Evolutionary conservation across 1,140 invertebrate genomes (phyloP), one percentile per base, ranked within the genome.

Genomic region (Andricus grossulariae): DNA sequence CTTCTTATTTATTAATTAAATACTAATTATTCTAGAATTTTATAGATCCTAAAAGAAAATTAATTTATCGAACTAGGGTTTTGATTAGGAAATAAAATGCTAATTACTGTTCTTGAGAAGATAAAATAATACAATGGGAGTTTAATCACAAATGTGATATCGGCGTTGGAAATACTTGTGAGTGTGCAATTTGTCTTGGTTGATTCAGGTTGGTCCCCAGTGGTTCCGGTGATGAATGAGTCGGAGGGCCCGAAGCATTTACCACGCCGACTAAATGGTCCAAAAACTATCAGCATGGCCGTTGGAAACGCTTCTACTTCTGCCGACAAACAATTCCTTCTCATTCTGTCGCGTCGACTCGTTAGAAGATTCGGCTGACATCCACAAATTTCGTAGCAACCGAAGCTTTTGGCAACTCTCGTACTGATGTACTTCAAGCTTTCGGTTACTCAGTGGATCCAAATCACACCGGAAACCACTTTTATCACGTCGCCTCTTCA

Each of bases 151-250:
- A 32, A 45, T 66, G 60, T 39, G 60, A 66, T 32, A 66, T n/a
- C 25, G 25, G 13, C 13, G 32, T 25, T 16, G 60, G 60, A 66
- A 66, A 25, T 66, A n/a, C 60, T 66, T 39, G 60, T 39, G 60
- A 66, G 60, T 13, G 60, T 45, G 60, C 60, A 66, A 66, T 66
- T 66, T 39, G 60, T 66, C 60, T 66, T 66, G 60, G 60, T 66
- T 66, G 60, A 16, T 66, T 66, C 32, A 66, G 32, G 60, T 66
- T 66, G 60, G 60, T 66, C 60, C 60, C 60, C 60, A 66, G 60
- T 66, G 60, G 60, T 66, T 66, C 25, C 57, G 32, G 25, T 66
- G 60, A 66, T 66, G 60, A 66, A 66, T 66, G 25, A 66, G 60
- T 66, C 60, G 10, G 39, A 32, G 32, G 60, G 60, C 60, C 60